Conservation (phyloP, 30 jellyfish, hydroid and myxozoan genomes). For the Aurelia sp. region DNA sequence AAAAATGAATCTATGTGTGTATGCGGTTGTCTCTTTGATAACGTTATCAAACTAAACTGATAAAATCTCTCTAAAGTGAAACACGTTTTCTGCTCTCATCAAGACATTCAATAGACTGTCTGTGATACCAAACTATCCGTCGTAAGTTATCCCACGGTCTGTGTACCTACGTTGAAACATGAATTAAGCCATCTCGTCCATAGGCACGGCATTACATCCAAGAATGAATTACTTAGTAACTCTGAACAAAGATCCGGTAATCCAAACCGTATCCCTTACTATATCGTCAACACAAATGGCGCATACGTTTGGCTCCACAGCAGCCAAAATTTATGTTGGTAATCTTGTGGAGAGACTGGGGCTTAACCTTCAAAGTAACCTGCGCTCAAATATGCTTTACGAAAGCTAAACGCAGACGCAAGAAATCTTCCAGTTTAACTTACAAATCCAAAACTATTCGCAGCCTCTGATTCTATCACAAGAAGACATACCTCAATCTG, state of each 20-base stretch:
- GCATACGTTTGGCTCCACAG: conserved; percentile 32
- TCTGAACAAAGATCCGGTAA: conserved; percentile 53
- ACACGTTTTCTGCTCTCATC: no score
- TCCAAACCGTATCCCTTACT: conserved; percentile 20
- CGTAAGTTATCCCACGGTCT: background rate
- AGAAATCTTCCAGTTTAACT: conserved; percentile 31
- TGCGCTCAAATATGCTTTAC: conserved; percentile 44
- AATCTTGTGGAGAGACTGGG: conserved; percentile 64
- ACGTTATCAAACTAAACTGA: no score
- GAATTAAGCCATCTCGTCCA: no score
- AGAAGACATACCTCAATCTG: no score
- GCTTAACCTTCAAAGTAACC: conserved; percentile 61
- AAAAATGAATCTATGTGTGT: no score
- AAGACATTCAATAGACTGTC: background rate
- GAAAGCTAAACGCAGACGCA: conserved; percentile 29
- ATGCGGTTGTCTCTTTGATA: no score
- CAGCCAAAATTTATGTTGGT: conserved; percentile 57
- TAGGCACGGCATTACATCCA: background rate
- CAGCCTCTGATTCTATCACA: conserved; percentile 25
- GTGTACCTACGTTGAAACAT: no score
- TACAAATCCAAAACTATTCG: conserved; percentile 40
- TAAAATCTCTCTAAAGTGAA: no score
- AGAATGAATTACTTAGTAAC: conserved; percentile 35
- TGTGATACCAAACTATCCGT: background rate
- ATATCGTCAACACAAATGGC: conserved; percentile 44